Conservation (phyloP, 2,888 invertebrate genomes). For the Polydrusus tereticollis region DNA sequence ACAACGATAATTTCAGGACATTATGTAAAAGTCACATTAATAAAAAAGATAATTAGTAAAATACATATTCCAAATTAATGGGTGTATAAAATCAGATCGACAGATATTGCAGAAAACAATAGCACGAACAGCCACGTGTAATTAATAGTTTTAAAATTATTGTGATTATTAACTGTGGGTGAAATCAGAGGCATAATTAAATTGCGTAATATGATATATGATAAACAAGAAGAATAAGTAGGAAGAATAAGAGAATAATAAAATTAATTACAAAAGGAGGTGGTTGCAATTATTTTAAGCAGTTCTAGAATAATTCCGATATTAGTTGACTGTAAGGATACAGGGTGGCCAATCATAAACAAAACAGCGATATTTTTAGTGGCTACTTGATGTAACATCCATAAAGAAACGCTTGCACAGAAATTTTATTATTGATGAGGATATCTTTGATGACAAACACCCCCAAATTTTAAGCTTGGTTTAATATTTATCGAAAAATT, state of each 20-base stretch:
- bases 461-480: no score
- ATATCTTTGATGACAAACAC: no score
- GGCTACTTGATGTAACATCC: no score
- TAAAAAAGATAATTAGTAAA: constrained; percentile 7
- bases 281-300: no score
- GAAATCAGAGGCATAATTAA: constrained; percentile 38
- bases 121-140: constrained; percentile 19
- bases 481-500: no score
- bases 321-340: no score
- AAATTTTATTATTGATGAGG: no score
- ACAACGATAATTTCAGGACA: background rate
- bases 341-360: no score
- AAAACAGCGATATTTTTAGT: no score
- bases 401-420: no score
- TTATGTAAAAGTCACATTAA: constrained; percentile 17
- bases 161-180: constrained; percentile 42
- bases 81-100: constrained; percentile 33
- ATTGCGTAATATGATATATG: constrained; percentile 23
- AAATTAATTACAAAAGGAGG: background rate
- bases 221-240: background rate
- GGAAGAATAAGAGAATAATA: background rate
- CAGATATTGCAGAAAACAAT: constrained; percentile 37
- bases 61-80: constrained; percentile 32
- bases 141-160: constrained; percentile 34
- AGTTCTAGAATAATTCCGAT: no score